These are phyloP conservation scores for Hirtodrosophila duncani DNA, from an alignment of 2,888 invertebrate species.

Conservation along the genomic window DNA sequence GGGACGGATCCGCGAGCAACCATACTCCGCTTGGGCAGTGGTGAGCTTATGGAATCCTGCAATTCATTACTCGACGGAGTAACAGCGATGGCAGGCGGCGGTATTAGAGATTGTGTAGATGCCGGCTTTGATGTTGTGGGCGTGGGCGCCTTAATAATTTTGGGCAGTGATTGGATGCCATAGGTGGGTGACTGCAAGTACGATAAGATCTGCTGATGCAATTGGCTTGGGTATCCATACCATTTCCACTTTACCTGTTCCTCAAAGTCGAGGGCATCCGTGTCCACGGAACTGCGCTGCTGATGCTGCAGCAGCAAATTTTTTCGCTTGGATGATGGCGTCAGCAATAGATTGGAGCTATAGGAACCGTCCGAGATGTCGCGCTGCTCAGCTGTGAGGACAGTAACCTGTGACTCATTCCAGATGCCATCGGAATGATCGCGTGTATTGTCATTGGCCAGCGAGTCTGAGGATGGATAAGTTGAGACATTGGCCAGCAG, in stretches of 20 bases:
- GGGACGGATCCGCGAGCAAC: conserved; percentile 45
- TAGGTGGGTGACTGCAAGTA: conserved; percentile 76
- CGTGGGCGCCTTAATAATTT: conserved; percentile 59
- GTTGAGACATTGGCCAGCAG: conserved; percentile 82
- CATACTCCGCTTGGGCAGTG: conserved; percentile 49
- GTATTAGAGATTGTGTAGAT: conserved; percentile 37
- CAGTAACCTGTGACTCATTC: conserved; percentile 93
- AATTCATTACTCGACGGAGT: conserved; percentile 78
- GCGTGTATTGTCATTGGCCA: conserved; percentile 87
- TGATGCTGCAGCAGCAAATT: conserved; percentile 89
- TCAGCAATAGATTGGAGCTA: conserved; percentile 81
- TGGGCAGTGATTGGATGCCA: conserved; percentile 61
- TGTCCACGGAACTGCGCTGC: conserved; percentile 91
- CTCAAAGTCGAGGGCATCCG: conserved; percentile 88
- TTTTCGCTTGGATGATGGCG: conserved; percentile 88
- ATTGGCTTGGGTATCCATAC: fast-evolving
- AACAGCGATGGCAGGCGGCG: conserved; percentile 81
- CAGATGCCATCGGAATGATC: conserved; percentile 93
- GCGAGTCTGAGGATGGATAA: conserved; percentile 90
- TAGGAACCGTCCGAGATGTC: conserved; percentile 77
- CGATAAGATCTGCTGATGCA: too few species aligned
- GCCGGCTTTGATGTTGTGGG: conserved; percentile 47
- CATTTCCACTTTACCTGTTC: conserved; percentile 78
- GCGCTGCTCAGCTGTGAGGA: conserved; percentile 83
- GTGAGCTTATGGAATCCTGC: conserved; percentile 37